Conservation (phyloP, 1,140 invertebrate genomes). For the Trichogramma pretiosum region DNA sequence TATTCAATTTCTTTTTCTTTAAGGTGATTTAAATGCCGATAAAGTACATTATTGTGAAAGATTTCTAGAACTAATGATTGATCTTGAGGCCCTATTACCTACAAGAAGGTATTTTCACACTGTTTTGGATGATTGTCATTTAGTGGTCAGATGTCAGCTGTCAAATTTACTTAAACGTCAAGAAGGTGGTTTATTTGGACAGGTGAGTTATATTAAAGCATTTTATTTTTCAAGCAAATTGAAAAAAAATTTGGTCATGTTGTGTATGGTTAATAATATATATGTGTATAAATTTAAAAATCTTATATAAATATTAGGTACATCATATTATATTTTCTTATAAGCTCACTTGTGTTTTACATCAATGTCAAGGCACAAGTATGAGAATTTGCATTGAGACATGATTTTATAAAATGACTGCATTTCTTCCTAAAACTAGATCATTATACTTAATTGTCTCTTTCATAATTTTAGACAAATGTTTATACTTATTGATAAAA, state of each 20-base stretch:
- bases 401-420: conserved; percentile 6
- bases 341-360: conserved; percentile 6
- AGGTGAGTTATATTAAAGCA: conserved; percentile 53
- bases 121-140: conserved; percentile 88
- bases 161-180: conserved; percentile 63
- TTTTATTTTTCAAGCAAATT: conserved; percentile 13
- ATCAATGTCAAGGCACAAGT: neutral
- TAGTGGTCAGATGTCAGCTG: conserved; percentile 83
- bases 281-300: conserved; percentile 23
- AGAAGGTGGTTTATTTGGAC: conserved; percentile 86
- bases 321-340: neutral
- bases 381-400: neutral
- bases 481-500: neutral
- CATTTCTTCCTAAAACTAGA: too few species aligned
- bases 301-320: too few species aligned
- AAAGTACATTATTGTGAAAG: conserved; percentile 84
- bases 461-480: neutral
- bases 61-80: conserved; percentile 92
- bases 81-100: conserved; percentile 88
- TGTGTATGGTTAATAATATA: too few species aligned
- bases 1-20: conserved; percentile 1
- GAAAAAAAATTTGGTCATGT: too few species aligned
- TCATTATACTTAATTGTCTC: neutral
- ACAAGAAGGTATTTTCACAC: conserved; percentile 95
- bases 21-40: conserved; percentile 49